Evolutionary conservation across 2,113 vertebrate genomes (phyloP).

Genomic region (Leptocoma aspasia): DNA sequence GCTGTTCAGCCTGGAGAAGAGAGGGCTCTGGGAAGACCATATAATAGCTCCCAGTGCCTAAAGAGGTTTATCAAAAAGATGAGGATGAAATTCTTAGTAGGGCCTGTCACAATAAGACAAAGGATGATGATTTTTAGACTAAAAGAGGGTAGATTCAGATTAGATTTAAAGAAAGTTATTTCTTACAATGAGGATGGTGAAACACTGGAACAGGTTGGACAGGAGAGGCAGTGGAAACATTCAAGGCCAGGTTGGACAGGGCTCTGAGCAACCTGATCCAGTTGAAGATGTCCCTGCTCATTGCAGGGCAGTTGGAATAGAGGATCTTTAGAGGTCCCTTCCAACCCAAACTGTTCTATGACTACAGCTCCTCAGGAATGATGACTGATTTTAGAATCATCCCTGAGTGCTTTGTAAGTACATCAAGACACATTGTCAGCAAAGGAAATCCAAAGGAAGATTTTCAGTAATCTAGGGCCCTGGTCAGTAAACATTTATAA

Average conservation of each 20-base stretch:
- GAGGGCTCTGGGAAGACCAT: not conserved
- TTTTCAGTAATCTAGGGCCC: not conserved
- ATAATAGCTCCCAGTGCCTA: not conserved
- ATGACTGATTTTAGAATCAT: not conserved
- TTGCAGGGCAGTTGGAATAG: not conserved
- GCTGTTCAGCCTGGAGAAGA: not conserved
- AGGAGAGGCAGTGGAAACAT: not conserved
- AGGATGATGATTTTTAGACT: not conserved
- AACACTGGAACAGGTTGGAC: not conserved
- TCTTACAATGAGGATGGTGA: not conserved
- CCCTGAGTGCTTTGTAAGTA: not conserved
- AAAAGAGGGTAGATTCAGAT: not conserved
- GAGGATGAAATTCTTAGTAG: not conserved
- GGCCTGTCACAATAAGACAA: not conserved
- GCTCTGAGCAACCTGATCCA: not conserved
- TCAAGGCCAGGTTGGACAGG: not conserved
- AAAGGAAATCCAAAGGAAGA: not conserved
- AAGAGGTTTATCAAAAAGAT: not conserved
- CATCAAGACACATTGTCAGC: not conserved
- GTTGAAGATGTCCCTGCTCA: not conserved
- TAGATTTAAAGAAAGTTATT: not conserved
- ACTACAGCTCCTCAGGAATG: not conserved
- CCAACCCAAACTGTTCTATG: not conserved
- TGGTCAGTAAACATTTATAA: not conserved
- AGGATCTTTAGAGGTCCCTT: not conserved